Evolutionary conservation across 2,888 invertebrate genomes (phyloP).

Genomic region (Caenorhabditis sp.): DNA sequence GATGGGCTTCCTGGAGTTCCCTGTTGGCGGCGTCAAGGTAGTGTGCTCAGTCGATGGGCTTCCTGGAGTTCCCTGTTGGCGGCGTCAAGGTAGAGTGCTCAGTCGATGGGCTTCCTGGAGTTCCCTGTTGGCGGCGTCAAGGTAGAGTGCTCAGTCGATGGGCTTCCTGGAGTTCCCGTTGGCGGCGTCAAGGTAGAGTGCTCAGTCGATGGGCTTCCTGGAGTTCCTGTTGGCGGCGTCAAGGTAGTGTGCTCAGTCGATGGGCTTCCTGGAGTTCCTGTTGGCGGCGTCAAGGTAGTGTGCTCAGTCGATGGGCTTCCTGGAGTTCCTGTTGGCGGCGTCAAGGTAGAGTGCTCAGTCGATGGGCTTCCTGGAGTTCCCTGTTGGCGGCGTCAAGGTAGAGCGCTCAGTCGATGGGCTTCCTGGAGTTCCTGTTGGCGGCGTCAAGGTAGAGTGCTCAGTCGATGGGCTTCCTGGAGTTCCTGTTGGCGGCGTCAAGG

Average conservation of each 20-base stretch:
- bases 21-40: not conserved
- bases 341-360: not conserved
- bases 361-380: too few species aligned
- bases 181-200: not conserved
- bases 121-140: too few species aligned
- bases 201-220: not conserved
- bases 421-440: conserved; percentile 1
- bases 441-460: not conserved
- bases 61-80: conserved; percentile 6
- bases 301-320: not conserved
- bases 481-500: not conserved
- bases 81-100: not conserved
- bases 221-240: conserved; percentile 1
- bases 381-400: too few species aligned
- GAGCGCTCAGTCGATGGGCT: not conserved
- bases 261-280: not conserved
- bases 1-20: not conserved
- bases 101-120: too few species aligned
- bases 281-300: not conserved
- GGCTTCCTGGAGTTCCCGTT: conserved; percentile 1
- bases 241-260: not conserved
- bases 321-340: conserved; percentile 5
- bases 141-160: too few species aligned
- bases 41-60: not conserved
- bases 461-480: conserved; percentile 1